phyloP scores from a whole-genome alignment of 2,113 vertebrate genomes.

The Erpornis zantholeuca region DNA sequence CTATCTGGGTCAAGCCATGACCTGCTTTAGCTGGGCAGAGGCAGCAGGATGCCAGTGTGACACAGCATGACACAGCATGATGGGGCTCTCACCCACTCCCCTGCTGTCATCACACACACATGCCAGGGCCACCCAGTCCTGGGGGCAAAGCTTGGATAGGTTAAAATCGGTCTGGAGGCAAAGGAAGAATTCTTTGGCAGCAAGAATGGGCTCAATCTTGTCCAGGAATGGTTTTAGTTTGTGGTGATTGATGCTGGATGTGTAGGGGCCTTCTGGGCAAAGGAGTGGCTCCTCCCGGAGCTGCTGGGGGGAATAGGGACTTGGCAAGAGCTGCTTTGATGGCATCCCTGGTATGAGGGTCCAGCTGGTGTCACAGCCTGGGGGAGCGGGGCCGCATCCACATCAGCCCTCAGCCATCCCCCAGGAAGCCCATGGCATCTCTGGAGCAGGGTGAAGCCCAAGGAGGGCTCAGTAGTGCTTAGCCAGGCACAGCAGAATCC shows the following conservation, averaged over 20 bases:
- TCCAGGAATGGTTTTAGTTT: background rate
- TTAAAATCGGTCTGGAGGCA: background rate
- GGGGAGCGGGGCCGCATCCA: fast-evolving
- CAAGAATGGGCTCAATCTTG: background rate
- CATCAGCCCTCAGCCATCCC: background rate
- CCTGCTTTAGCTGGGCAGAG: background rate
- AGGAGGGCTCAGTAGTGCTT: background rate
- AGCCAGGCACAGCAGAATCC: background rate
- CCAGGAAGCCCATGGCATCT: background rate
- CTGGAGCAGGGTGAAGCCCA: background rate
- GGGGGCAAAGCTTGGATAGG: background rate
- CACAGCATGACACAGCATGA: background rate
- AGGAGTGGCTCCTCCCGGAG: background rate
- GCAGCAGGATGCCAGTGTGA: background rate
- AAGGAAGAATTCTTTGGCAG: background rate
- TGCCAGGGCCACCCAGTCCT: too few species aligned
- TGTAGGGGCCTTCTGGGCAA: background rate
- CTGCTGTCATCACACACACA: fast-evolving
- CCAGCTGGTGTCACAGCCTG: background rate
- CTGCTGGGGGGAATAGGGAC: background rate
- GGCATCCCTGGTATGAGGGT: background rate
- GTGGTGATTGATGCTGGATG: background rate
- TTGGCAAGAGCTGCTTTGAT: background rate
- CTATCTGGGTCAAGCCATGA: constrained; percentile 23
- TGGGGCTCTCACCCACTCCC: fast-evolving